phyloP scores from a whole-genome alignment of 2,888 invertebrate species.

The Loripinus fragilis region DNA sequence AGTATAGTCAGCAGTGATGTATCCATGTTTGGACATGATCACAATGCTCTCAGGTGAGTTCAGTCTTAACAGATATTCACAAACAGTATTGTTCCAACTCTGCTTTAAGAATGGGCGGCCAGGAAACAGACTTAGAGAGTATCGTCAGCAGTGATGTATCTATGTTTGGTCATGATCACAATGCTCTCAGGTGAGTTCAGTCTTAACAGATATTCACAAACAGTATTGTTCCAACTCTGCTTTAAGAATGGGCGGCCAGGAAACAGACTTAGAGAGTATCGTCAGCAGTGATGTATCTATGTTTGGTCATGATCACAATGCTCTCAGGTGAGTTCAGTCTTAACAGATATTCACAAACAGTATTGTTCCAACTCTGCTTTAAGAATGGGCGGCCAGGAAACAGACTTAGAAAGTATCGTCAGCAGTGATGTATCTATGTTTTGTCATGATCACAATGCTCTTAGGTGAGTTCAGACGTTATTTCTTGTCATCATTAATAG shows the following conservation, averaged over 20 bases:
- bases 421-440: conserved; percentile 73
- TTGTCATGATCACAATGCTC: conserved; percentile 63
- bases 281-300: conserved; percentile 74
- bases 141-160: conserved; percentile 75
- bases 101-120: conserved; percentile 64
- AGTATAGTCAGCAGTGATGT: conserved; percentile 74
- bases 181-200: conserved; percentile 57
- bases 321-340: conserved; percentile 54
- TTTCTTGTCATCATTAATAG: too few relatives aligned
- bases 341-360: conserved; percentile 65
- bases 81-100: conserved; percentile 72
- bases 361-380: conserved; percentile 76
- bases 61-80: conserved; percentile 62
- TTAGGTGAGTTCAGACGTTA: conserved; percentile 54
- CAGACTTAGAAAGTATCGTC: conserved; percentile 73
- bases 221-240: conserved; percentile 75
- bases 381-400: conserved; percentile 61
- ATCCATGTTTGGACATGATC: conserved; percentile 68
- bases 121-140: conserved; percentile 72
- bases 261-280: conserved; percentile 73
- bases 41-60: conserved; percentile 60
- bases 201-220: conserved; percentile 63
- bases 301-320: conserved; percentile 65
- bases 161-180: conserved; percentile 64
- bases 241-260: conserved; percentile 61